These are phyloP conservation scores for Caerostris darwini DNA, from an alignment of 1,140 invertebrate genomes.

Conservation along the genomic window DNA sequence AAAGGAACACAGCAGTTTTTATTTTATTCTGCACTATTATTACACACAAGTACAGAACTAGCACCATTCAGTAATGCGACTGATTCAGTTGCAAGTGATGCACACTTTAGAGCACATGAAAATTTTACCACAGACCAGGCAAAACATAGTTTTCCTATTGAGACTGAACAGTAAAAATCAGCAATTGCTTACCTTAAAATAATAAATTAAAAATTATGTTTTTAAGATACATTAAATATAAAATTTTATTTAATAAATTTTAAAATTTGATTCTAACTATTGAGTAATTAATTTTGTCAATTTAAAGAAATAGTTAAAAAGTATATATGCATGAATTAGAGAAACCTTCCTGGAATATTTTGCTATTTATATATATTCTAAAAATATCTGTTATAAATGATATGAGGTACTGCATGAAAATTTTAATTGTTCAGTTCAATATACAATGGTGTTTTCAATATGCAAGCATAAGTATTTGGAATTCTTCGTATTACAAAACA, in stretches of 20 bases:
- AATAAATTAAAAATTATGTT: no score
- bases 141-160: neutral
- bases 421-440: neutral
- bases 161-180: neutral
- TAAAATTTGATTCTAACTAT: no score
- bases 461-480: constrained; percentile 21
- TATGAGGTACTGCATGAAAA: neutral
- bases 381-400: no score
- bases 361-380: no score
- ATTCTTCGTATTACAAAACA: constrained; percentile 22
- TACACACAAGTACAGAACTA: constrained; percentile 72
- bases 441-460: neutral
- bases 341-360: no score
- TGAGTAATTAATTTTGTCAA: no score
- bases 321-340: no score
- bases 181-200: neutral
- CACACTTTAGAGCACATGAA: constrained; percentile 65
- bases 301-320: no score
- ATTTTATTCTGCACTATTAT: constrained; percentile 71
- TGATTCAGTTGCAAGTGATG: constrained; percentile 70
- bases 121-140: constrained; percentile 34
- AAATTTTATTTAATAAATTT: no score
- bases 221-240: no score
- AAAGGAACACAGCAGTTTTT: constrained; percentile 49
- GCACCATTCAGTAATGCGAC: constrained; percentile 75